Conservation (phyloP, 2,797 vertebrate species). For the Microctenopoma lineatum region DNA sequence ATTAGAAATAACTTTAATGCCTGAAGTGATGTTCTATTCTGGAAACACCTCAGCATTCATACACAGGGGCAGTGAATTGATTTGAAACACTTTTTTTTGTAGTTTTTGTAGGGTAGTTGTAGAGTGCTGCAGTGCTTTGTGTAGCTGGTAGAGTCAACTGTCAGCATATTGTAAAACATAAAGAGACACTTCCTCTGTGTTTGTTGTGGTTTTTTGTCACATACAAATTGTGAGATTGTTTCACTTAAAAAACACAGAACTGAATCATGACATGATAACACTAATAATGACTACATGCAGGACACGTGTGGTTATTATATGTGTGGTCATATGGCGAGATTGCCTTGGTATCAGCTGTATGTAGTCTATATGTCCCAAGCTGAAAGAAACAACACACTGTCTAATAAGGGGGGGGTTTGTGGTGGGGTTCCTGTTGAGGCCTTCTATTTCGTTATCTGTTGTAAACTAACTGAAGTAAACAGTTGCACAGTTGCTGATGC, state of each 20-base stretch:
- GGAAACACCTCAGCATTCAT: constrained; percentile 33
- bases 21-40: constrained; percentile 46
- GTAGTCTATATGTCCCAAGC: constrained; percentile 17
- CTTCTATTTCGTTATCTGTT: constrained; percentile 22
- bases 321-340: neutral
- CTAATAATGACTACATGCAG: constrained; percentile 7
- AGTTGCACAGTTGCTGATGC: constrained; percentile 3
- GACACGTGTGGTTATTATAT: constrained; percentile 7
- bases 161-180: constrained; percentile 15
- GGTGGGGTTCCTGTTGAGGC: constrained; percentile 20
- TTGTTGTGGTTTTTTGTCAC: neutral
- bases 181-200: constrained; percentile 10
- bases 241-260: too few relatives aligned
- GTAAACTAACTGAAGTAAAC: neutral
- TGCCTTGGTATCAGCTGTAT: constrained; percentile 3
- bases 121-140: constrained; percentile 13
- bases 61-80: neutral
- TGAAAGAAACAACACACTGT: constrained; percentile 9
- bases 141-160: constrained; percentile 5
- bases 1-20: constrained; percentile 21
- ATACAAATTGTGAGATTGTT: neutral
- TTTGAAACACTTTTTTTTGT: constrained; percentile 12
- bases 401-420: constrained; percentile 8
- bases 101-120: neutral
- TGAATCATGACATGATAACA: too few relatives aligned